A percentile compares a stretch with the other conserved stretches of the same genome.
These are phyloP conservation scores for Aphodius sticticus DNA, from an alignment of 2,888 invertebrate species.

Conservation along the genomic window DNA sequence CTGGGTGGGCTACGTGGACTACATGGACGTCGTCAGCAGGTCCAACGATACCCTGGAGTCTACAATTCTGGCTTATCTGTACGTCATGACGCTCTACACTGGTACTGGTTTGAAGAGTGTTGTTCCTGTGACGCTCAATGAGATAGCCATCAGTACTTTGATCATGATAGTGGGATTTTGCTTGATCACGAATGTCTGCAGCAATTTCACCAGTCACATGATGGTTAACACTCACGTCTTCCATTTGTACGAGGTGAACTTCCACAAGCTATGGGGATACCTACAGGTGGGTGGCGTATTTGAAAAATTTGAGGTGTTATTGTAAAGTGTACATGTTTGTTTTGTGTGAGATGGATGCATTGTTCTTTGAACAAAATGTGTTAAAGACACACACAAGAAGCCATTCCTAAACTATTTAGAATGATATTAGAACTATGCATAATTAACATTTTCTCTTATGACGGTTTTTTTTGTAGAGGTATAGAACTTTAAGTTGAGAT, in stretches of 20 bases:
- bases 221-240: constrained; percentile 36
- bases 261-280: constrained; percentile 36
- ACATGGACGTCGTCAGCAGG: background rate
- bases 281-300: constrained; percentile 34
- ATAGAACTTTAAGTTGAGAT: no score
- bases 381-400: no score
- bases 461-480: no score
- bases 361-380: no score
- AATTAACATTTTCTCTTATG: no score
- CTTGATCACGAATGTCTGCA: constrained; percentile 30
- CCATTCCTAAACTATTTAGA: no score
- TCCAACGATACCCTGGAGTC: constrained; percentile 30
- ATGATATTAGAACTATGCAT: no score
- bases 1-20: background rate
- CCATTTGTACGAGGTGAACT: constrained; percentile 38
- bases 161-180: constrained; percentile 30
- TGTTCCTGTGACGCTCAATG: constrained; percentile 23
- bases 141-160: constrained; percentile 31
- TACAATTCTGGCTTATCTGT: constrained; percentile 35
- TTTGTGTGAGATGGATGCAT: no score
- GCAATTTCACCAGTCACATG: constrained; percentile 35
- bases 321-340: no score
- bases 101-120: constrained; percentile 31
- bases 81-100: constrained; percentile 37
- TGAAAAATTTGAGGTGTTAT: no score